These are phyloP conservation scores for Hippasteria phrygiana DNA, from an alignment of 53 echinoderm and acorn worm species.

Conservation along the genomic window DNA sequence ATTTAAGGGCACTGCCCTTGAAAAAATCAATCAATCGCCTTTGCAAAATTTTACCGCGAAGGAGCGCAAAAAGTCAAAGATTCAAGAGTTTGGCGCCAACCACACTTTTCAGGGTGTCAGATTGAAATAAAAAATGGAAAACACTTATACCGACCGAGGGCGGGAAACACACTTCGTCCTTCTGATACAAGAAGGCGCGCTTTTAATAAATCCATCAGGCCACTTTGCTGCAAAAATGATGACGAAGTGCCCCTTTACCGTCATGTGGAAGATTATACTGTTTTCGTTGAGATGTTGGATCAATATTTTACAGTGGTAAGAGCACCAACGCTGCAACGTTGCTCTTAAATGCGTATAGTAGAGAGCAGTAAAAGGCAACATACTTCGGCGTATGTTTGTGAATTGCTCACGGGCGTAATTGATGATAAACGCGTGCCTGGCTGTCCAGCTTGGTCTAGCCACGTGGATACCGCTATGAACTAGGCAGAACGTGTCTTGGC, in stretches of 20 bases:
- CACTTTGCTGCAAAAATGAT: neutral
- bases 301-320: conserved; percentile 2
- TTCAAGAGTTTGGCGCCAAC: neutral
- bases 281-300: neutral
- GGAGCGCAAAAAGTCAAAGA: neutral
- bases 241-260: neutral
- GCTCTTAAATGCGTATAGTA: neutral
- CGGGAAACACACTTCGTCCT: neutral
- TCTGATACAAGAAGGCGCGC: neutral
- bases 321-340: neutral
- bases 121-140: conserved; percentile 7
- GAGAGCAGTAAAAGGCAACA: neutral
- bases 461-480: neutral
- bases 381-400: neutral
- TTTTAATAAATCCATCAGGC: conserved; percentile 20
- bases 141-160: neutral
- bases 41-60: neutral
- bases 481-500: neutral
- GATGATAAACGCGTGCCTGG: neutral
- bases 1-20: neutral
- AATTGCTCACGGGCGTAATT: neutral
- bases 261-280: neutral
- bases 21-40: neutral
- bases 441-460: neutral
- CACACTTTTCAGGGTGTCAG: neutral